A percentile compares a stretch with the other conserved stretches of the same genome.
Conservation (phyloP, 2,888 invertebrate genomes). For the Anticlea derivata region DNA sequence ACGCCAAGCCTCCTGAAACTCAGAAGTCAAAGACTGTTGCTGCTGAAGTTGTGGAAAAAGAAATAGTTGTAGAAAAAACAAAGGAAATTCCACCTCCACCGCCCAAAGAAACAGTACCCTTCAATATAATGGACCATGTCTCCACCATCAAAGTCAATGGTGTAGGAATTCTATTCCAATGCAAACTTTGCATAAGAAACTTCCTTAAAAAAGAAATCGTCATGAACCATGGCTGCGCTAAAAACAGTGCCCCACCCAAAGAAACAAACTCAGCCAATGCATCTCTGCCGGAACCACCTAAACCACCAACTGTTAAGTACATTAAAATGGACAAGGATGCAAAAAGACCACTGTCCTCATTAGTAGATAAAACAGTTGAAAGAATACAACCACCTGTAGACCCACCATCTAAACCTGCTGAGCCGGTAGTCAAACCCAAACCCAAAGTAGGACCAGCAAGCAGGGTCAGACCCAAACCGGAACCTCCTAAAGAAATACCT, state of each 20-base stretch:
- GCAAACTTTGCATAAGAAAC: slow-evolving; percentile 74
- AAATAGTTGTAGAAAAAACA: slow-evolving; percentile 24
- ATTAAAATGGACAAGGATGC: slow-evolving; percentile 57
- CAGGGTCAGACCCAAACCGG: slow-evolving; percentile 47
- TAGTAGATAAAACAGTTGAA: slow-evolving; percentile 37
- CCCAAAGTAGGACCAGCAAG: slow-evolving; percentile 74
- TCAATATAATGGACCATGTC: slow-evolving; percentile 75
- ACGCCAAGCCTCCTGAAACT: slow-evolving; percentile 13
- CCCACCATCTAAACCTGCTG: slow-evolving; percentile 23
- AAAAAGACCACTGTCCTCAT: slow-evolving; percentile 41
- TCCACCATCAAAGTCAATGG: slow-evolving; percentile 75
- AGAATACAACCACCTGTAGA: slow-evolving; percentile 15
- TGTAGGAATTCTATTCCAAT: slow-evolving; percentile 74
- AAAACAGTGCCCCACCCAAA: slow-evolving; percentile 64
- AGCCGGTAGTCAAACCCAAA: slow-evolving; percentile 51
- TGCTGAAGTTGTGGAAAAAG: slow-evolving; percentile 24
- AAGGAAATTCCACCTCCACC: slow-evolving; percentile 35
- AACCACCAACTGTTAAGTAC: slow-evolving; percentile 67
- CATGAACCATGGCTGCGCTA: slow-evolving; percentile 70
- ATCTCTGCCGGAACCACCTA: slow-evolving; percentile 57
- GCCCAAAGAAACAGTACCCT: slow-evolving; percentile 38
- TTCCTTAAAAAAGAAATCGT: slow-evolving; percentile 73
- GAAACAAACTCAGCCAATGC: slow-evolving; percentile 48
- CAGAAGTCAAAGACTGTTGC: slow-evolving; percentile 1
- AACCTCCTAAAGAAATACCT: slow-evolving; percentile 29